Evolutionary conservation across 2,113 vertebrate genomes (phyloP).

Genomic region (Malaclemys terrapin): DNA sequence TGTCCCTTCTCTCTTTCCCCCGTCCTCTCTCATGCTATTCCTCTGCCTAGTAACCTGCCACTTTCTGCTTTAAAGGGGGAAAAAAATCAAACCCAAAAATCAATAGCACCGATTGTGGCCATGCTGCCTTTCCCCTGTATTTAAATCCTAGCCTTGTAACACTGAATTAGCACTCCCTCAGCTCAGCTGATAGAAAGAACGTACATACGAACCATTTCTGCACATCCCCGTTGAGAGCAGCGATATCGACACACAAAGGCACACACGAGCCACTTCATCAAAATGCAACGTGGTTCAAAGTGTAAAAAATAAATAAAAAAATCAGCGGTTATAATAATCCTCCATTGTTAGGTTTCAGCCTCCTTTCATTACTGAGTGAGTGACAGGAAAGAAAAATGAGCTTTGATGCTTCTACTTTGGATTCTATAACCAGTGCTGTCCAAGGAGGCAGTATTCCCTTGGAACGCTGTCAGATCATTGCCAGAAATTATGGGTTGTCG

Average conservation of each 20-base stretch:
- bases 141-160: constrained; percentile 6
- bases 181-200: background rate
- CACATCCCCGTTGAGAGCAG: background rate
- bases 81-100: constrained; percentile 8
- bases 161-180: background rate
- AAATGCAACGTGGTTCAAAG: background rate
- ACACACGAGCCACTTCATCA: background rate
- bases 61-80: background rate
- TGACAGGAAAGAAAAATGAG: background rate
- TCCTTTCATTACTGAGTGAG: background rate
- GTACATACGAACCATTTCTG: background rate
- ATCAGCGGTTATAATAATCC: background rate
- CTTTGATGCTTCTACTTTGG: background rate
- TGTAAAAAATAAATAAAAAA: background rate
- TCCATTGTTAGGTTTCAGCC: background rate
- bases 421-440: background rate
- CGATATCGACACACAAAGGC: background rate
- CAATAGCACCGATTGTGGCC: background rate
- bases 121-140: constrained; percentile 17
- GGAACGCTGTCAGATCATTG: constrained; percentile 3
- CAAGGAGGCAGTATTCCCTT: background rate
- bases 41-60: background rate
- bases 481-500: constrained; percentile 36
- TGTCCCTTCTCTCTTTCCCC: background rate
- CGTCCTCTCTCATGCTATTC: background rate